A percentile compares a stretch with the other conserved stretches of the same genome.
phyloP scores from a whole-genome alignment of 2,113 vertebrate genomes.

The Anarhynchus alexandrinus region DNA sequence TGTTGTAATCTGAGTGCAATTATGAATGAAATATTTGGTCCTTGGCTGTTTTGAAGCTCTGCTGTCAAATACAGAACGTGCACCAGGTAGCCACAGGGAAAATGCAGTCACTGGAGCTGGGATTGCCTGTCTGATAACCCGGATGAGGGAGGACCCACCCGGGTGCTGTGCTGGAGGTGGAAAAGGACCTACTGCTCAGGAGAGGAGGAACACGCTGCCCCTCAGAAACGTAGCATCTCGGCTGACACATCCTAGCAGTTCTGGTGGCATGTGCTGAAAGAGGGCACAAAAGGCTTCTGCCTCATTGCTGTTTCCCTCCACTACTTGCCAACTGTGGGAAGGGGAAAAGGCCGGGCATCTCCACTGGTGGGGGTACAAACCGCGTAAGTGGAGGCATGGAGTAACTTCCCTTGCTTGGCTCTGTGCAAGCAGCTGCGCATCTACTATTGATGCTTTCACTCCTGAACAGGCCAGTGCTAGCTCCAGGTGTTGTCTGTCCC shows the following conservation, averaged over 20 bases:
- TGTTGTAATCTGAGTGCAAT: not conserved
- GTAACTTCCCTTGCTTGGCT: not conserved
- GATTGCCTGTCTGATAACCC: not conserved
- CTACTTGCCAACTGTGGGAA: not conserved
- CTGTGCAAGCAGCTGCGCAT: not conserved
- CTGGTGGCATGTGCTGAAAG: not conserved
- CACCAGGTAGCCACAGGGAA: not conserved
- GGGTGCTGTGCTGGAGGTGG: rapidly evolving
- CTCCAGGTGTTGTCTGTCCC: not conserved
- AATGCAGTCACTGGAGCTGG: rapidly evolving
- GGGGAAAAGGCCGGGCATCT: not conserved
- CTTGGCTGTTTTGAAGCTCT: not conserved
- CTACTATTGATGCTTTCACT: not conserved
- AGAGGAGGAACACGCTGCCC: rapidly evolving
- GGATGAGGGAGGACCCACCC: not conserved
- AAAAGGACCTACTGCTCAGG: not conserved
- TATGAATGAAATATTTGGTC: slow-evolving; percentile 5
- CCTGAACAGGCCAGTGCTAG: not conserved
- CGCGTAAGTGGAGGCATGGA: not conserved
- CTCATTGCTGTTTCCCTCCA: not conserved
- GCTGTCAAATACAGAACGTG: not conserved
- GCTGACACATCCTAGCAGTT: not conserved
- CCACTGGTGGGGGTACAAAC: not conserved
- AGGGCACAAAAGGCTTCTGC: not conserved
- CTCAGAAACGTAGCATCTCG: rapidly evolving